These are phyloP conservation scores for Pomatostomus ruficeps DNA, from an alignment of 2,113 vertebrate genomes.

Conservation along the genomic window DNA sequence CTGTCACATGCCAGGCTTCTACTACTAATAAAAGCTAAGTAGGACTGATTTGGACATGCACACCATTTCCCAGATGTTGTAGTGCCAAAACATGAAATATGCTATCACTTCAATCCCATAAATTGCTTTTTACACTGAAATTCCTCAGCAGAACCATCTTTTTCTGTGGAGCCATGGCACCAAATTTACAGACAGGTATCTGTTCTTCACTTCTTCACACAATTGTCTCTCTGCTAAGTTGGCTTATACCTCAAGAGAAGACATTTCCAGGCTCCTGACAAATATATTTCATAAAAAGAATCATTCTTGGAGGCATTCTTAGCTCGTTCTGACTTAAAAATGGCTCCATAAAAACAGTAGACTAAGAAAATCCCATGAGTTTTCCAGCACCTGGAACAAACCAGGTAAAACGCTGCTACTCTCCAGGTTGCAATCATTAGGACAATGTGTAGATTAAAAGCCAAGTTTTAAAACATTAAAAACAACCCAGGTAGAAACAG, in stretches of 20 bases:
- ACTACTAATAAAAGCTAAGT: not conserved
- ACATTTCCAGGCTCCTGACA: not conserved
- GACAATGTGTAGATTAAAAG: not conserved
- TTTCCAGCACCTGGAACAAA: not conserved
- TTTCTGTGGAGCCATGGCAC: not conserved
- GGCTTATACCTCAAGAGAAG: not conserved
- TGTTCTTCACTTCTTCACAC: not conserved
- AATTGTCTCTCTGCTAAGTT: not conserved
- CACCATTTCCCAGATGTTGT: rapidly evolving
- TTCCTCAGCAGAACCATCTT: not conserved
- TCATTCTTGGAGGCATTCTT: not conserved
- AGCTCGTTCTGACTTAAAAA: not conserved
- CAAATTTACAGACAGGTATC: not conserved
- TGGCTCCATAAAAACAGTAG: not conserved
- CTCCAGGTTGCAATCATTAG: not conserved
- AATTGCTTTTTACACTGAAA: not conserved
- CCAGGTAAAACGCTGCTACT: not conserved
- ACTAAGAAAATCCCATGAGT: not conserved
- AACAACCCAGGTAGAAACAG: not conserved
- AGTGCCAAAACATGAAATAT: not conserved
- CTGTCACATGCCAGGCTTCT: not conserved
- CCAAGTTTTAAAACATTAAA: not conserved
- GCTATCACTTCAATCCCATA: not conserved
- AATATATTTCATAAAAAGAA: not conserved
- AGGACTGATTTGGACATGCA: not conserved